A percentile compares a stretch with the other conserved stretches of the same genome.
phyloP scores from a whole-genome alignment of 2,888 invertebrate genomes.

The Dugesia japonica region DNA sequence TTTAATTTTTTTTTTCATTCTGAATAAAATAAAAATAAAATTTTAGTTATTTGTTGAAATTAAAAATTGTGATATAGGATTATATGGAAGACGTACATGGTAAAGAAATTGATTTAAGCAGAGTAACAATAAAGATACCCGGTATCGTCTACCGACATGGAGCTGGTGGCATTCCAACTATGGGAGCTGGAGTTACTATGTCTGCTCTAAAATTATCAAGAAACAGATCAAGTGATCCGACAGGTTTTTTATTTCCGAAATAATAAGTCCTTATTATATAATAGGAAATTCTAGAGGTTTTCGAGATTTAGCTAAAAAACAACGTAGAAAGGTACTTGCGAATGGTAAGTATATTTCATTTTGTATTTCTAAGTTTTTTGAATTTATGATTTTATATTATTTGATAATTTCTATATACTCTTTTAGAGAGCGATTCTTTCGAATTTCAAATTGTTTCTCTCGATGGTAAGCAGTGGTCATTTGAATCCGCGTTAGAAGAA shows the following conservation, averaged over 20 bases:
- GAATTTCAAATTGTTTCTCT: constrained; percentile 86
- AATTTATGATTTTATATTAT: too few species aligned
- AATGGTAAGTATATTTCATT: neutral
- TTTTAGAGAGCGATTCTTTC: constrained; percentile 49
- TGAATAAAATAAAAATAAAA: too few species aligned
- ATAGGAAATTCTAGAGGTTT: neutral
- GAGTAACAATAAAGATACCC: constrained; percentile 92
- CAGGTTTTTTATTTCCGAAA: neutral
- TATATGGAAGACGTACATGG: constrained; percentile 84
- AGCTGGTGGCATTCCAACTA: constrained; percentile 31
- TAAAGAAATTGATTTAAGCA: constrained; percentile 82
- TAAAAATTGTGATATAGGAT: too few species aligned
- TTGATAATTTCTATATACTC: too few species aligned
- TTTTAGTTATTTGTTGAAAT: too few species aligned
- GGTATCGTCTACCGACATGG: constrained; percentile 50
- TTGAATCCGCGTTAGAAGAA: constrained; percentile 70
- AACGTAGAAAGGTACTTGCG: neutral
- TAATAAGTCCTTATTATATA: neutral
- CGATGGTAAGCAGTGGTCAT: constrained; percentile 81
- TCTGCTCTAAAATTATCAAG: neutral
- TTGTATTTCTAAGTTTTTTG: too few species aligned
- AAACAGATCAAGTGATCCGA: constrained; percentile 5
- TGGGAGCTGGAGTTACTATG: constrained; percentile 8
- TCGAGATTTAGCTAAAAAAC: neutral
- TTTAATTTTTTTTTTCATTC: too few species aligned